Evolutionary conservation across 1,140 invertebrate genomes (phyloP).

Genomic region (Macrostomum lignano): DNA sequence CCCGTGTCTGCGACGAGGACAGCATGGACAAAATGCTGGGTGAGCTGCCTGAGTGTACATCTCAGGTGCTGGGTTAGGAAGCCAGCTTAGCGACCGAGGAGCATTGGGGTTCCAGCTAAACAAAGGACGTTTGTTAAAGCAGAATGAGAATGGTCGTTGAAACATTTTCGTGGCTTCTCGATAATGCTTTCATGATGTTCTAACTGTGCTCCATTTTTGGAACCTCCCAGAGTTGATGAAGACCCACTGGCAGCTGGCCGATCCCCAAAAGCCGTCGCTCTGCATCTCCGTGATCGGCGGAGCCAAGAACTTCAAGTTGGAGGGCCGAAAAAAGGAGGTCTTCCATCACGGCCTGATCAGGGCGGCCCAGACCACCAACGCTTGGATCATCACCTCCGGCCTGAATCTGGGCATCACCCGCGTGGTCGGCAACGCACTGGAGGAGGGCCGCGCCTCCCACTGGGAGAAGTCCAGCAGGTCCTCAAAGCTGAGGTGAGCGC

Average conservation of each 20-base stretch:
- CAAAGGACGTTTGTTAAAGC: no score
- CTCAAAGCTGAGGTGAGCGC: no score
- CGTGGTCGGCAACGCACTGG: conserved; percentile 53
- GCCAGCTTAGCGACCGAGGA: no score
- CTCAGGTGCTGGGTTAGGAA: no score
- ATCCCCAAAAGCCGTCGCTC: conserved; percentile 43
- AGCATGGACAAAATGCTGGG: no score
- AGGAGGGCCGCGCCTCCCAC: conserved; percentile 45
- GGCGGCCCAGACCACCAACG: conserved; percentile 78
- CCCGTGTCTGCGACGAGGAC: no score
- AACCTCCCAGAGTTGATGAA: conserved; percentile 67
- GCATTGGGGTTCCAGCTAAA: no score
- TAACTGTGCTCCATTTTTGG: no score
- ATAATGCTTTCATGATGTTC: no score
- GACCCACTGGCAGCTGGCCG: conserved; percentile 65
- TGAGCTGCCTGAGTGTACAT: no score
- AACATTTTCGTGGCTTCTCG: no score
- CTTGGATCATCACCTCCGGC: conserved; percentile 81
- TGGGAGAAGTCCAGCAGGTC: conserved; percentile 49
- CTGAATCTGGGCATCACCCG: conserved; percentile 52
- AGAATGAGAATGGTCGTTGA: no score
- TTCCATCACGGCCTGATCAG: conserved; percentile 69
- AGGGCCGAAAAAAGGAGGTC: conserved; percentile 69
- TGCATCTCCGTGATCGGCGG: conserved; percentile 88
- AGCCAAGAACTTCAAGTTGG: conserved; percentile 54